Base-by-base conservation (phyloP, 2,797 vertebrate genomes). In the Chrysocyon brachyurus region DNA sequence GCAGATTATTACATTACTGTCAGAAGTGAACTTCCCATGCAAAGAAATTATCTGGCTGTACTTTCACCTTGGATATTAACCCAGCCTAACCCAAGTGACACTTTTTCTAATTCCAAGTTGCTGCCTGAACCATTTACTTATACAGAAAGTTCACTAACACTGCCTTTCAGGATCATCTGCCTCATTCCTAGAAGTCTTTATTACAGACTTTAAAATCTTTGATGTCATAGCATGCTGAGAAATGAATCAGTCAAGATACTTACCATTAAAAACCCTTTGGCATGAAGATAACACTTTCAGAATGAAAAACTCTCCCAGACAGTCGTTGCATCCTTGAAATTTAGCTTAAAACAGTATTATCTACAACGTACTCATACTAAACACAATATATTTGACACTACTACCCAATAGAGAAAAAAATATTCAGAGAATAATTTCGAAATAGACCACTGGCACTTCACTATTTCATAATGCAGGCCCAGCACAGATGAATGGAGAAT, bases 231-330 rank as follows among this genome's bases (percentile, higher is more conserved):
- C 33, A 87, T 19, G 1, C 16, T 86, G 22, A 22, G 31, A 90
- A 95, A 94, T 68, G 31, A 87, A 83, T 93, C 31, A 91, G 33
- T 26, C 15, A 97, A 78, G 66, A 93, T 78, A 59, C 4, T 70
- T 22, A 73, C 61, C 77, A 84, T 22, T 85, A 68, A 28, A 93
- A 81, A 81, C 4, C 4, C 11, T 61, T 91, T 21, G 56, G n/a
- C 24, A 68, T 68, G 46, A 90, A 72, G 46, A 85, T 93, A 87
- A 90, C 73, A 88, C 2, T 92, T 57, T 78, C n/a, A 46, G n/a
- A 22, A 73, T 12, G 24, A 28, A 78, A 92, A 87, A 59, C n/a
- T 78, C 81, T 88, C 59, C 54, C 0, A 64, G 40, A 56, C 31
- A 5, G n/a, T 40, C 12, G 84, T 1, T 31, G 21, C 7, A 61